Evolutionary conservation across 2,797 vertebrate species (phyloP).

Genomic region (Caiman crocodilus): DNA sequence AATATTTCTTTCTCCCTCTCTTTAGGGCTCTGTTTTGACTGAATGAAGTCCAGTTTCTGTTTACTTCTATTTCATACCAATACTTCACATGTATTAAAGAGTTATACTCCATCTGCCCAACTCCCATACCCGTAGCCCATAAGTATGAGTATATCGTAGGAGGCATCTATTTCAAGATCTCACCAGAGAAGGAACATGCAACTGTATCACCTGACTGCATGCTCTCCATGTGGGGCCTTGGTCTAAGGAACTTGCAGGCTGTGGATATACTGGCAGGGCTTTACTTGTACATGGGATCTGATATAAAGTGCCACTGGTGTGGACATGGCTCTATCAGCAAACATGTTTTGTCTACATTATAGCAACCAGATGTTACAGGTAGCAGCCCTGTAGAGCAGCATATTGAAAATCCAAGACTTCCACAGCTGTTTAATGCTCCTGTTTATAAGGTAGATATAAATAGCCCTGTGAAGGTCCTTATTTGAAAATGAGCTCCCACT

Average conservation of each 20-base stretch:
- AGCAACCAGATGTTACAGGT: no score
- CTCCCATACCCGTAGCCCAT: neutral
- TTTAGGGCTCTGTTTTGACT: neutral
- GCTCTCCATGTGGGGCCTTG: neutral
- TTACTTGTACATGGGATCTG: no score
- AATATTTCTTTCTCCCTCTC: neutral
- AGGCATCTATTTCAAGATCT: neutral
- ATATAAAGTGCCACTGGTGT: no score
- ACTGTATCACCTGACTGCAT: neutral
- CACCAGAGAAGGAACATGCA: neutral
- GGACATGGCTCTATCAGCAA: no score
- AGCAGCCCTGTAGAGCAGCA: neutral
- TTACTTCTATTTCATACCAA: neutral
- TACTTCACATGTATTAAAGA: neutral
- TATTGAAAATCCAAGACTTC: neutral
- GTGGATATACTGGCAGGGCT: no score
- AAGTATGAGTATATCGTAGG: neutral
- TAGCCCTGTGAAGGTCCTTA: neutral
- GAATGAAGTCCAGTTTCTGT: neutral
- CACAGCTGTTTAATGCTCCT: neutral
- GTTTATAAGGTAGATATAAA: neutral
- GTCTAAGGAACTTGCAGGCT: neutral
- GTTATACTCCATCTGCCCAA: neutral
- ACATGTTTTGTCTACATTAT: no score
- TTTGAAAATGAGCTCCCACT: neutral